Percentiles rank a stretch among this genome's conserved stretches.
Conservation (phyloP, 30 jellyfish, hydroid and myxozoan genomes). For the Aurelia sp. region DNA sequence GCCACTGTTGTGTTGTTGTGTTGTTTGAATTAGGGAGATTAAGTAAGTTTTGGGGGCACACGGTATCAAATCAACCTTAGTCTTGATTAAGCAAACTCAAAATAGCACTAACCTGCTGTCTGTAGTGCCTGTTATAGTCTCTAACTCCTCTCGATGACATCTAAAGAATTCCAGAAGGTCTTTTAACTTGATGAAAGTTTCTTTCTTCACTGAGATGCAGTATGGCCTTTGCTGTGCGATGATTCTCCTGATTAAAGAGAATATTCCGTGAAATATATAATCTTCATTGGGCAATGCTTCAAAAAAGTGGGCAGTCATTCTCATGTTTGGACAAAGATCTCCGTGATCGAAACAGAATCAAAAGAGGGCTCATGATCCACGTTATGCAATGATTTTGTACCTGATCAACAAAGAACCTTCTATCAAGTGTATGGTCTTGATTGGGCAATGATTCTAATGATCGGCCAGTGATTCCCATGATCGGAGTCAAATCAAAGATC, state of each 20-base stretch:
- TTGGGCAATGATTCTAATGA: not conserved
- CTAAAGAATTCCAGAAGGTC: constrained; percentile 47
- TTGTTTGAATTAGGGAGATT: no score
- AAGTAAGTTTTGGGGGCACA: no score
- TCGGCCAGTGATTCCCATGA: no score
- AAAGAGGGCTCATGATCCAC: constrained; percentile 51
- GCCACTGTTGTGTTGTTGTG: no score
- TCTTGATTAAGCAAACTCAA: not conserved
- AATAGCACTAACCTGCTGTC: not conserved
- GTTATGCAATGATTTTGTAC: constrained; percentile 60
- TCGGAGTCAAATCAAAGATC: no score
- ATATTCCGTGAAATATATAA: no score
- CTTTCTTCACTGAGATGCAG: constrained; percentile 71
- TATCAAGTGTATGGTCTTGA: no score
- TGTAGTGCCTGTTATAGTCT: constrained; percentile 1
- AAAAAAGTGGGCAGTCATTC: not conserved
- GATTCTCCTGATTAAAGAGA: constrained; percentile 50
- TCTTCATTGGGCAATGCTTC: no score
- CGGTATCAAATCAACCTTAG: not conserved
- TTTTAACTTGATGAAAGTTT: constrained; percentile 75
- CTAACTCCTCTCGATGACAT: constrained; percentile 3
- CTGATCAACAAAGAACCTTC: constrained; percentile 3
- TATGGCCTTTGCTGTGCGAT: constrained; percentile 85
- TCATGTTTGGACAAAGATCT: no score
- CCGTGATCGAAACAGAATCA: no score